Conservation (phyloP, 2,888 invertebrate genomes). For the Cosmia trapezina region DNA sequence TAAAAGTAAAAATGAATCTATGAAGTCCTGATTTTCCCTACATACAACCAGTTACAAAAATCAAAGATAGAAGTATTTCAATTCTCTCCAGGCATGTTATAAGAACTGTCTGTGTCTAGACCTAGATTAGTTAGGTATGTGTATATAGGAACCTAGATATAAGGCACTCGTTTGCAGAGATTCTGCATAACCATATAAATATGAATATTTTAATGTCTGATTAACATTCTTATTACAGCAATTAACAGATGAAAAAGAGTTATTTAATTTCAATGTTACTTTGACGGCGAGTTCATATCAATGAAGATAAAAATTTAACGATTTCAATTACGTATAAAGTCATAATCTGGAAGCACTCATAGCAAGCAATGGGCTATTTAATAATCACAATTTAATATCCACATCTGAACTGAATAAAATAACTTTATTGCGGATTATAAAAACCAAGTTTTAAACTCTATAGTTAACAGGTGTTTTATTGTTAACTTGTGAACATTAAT, state of each 20-base stretch:
- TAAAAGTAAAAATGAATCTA: background rate
- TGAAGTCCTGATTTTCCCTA: conserved; percentile 10
- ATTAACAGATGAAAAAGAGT: conserved; percentile 39
- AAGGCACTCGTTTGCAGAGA: conserved; percentile 14
- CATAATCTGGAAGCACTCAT: conserved; percentile 62
- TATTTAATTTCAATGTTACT: conserved; percentile 73
- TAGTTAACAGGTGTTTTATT: conserved; percentile 19
- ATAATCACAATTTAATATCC: conserved; percentile 53
- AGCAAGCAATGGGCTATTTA: conserved; percentile 52
- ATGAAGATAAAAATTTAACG: conserved; percentile 74
- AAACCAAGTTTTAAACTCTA: conserved; percentile 29
- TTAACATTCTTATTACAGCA: conserved; percentile 17
- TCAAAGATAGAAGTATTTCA: background rate
- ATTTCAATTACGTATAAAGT: conserved; percentile 70
- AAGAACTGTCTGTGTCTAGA: background rate
- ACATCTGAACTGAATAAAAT: conserved; percentile 57
- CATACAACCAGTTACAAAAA: background rate
- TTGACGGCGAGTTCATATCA: conserved; percentile 71
- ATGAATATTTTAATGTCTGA: conserved; percentile 2
- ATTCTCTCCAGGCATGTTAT: background rate
- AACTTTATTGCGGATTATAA: conserved; percentile 52
- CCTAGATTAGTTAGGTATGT: too few species aligned
- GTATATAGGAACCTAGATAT: background rate
- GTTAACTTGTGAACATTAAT: background rate
- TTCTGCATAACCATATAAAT: conserved; percentile 24